A percentile compares a stretch with the other conserved stretches of the same genome.
phyloP scores from a whole-genome alignment of 2,888 invertebrate species.

The Lasioglossum oenotherae region DNA sequence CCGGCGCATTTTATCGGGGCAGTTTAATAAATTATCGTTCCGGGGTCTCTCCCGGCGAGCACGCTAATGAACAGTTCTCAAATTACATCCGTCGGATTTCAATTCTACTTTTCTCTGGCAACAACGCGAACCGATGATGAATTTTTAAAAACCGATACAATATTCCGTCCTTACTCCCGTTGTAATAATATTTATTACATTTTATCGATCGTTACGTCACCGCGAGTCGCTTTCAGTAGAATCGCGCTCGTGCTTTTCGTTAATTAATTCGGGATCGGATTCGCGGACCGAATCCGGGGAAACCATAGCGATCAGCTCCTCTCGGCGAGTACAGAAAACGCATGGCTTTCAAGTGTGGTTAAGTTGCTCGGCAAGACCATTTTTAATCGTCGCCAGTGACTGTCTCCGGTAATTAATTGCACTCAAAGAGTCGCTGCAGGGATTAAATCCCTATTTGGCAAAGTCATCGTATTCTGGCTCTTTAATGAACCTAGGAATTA shows the following conservation, averaged over 20 bases:
- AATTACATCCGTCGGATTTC: slow-evolving; percentile 27
- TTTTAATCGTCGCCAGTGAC: slow-evolving; percentile 58
- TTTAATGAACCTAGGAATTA: slow-evolving; percentile 9
- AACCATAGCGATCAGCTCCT: slow-evolving; percentile 16
- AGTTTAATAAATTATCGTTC: slow-evolving; percentile 24
- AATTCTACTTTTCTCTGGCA: slow-evolving; percentile 27
- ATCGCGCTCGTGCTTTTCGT: neutral
- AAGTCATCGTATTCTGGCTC: slow-evolving; percentile 21
- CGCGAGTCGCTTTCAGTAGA: slow-evolving; percentile 10
- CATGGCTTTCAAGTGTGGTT: slow-evolving; percentile 66
- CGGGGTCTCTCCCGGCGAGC: neutral
- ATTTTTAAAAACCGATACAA: slow-evolving; percentile 19
- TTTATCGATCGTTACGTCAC: slow-evolving; percentile 65
- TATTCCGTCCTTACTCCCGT: slow-evolving; percentile 36
- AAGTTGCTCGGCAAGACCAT: slow-evolving; percentile 39
- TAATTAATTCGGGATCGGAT: slow-evolving; percentile 20
- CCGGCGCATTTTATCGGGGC: neutral
- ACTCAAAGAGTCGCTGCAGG: slow-evolving; percentile 57
- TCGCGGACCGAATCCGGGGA: slow-evolving; percentile 19
- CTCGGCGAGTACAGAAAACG: neutral
- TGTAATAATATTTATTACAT: slow-evolving; percentile 76
- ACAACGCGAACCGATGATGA: neutral
- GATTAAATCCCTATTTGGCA: slow-evolving; percentile 58
- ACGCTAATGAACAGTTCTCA: slow-evolving; percentile 28
- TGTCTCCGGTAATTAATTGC: slow-evolving; percentile 64